These are phyloP conservation scores for Drosophila mettleri DNA, from an alignment of 2,888 invertebrate genomes.

Conservation along the genomic window DNA sequence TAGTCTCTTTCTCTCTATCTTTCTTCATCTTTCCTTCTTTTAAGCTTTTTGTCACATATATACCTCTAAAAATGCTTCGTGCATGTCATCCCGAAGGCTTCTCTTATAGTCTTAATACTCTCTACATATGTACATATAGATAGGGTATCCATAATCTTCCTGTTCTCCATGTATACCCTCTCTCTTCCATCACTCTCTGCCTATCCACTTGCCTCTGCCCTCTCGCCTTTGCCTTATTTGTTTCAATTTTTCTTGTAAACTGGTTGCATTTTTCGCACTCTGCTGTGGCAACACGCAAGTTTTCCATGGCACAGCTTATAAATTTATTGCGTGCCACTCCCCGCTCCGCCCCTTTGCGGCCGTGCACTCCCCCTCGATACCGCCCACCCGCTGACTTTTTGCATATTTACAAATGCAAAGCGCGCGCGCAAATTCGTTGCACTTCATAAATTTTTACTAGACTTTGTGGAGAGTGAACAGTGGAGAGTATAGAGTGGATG, in stretches of 20 bases:
- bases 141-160: neutral
- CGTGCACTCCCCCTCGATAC: neutral
- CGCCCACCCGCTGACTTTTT: conserved; percentile 47
- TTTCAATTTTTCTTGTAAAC: conserved; percentile 51
- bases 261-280: conserved; percentile 57
- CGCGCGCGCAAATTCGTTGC: conserved; percentile 73
- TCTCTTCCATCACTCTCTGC: neutral
- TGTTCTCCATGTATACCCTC: neutral
- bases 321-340: conserved; percentile 39
- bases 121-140: neutral
- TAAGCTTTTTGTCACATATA: no score
- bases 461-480: conserved; percentile 4
- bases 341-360: neutral
- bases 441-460: conserved; percentile 78
- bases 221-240: conserved; percentile 20
- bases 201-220: neutral
- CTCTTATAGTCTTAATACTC: no score
- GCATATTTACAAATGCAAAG: conserved; percentile 71
- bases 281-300: conserved; percentile 47
- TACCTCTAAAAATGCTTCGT: no score
- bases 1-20: no score
- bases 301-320: conserved; percentile 33
- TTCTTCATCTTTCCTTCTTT: no score
- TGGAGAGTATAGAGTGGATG: neutral
- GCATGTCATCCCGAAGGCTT: no score